These are phyloP conservation scores for Gorsachius goisagi DNA, from an alignment of 2,113 vertebrate genomes.

Conservation along the genomic window DNA sequence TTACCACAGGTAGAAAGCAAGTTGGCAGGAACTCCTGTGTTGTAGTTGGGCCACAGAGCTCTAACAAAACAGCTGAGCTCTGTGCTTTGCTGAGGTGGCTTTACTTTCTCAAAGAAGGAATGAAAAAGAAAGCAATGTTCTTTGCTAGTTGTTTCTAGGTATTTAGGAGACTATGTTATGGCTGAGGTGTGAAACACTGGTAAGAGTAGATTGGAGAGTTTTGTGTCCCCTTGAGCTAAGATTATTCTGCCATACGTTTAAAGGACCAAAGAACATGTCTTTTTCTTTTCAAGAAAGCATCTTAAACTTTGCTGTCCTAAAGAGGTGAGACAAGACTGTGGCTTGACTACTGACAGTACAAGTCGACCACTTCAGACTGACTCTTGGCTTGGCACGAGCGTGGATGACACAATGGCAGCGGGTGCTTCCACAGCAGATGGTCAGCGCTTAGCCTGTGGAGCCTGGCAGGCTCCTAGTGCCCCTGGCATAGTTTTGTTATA, in stretches of 20 bases:
- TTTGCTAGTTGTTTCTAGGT: neutral
- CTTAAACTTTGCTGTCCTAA: neutral
- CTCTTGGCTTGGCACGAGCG: neutral
- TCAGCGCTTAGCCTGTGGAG: constrained; percentile 15
- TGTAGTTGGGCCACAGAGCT: neutral
- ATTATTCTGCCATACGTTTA: neutral
- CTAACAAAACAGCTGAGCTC: neutral
- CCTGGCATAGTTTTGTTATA: neutral
- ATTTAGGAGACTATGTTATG: neutral
- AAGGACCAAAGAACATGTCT: neutral
- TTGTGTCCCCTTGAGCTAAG: neutral
- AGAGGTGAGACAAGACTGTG: neutral
- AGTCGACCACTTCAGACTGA: neutral
- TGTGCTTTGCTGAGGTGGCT: neutral
- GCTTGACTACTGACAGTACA: neutral
- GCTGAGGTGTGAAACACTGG: neutral
- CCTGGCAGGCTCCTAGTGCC: constrained; percentile 23
- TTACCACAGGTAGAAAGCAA: neutral
- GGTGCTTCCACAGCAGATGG: constrained; percentile 53
- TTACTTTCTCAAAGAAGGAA: neutral
- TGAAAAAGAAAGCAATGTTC: neutral
- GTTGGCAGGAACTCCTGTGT: neutral
- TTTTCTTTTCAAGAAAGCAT: neutral
- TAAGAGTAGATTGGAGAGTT: neutral
- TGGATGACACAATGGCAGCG: neutral